phyloP scores from a whole-genome alignment of 2,888 invertebrate species.

The Heteromurus nitidus region DNA sequence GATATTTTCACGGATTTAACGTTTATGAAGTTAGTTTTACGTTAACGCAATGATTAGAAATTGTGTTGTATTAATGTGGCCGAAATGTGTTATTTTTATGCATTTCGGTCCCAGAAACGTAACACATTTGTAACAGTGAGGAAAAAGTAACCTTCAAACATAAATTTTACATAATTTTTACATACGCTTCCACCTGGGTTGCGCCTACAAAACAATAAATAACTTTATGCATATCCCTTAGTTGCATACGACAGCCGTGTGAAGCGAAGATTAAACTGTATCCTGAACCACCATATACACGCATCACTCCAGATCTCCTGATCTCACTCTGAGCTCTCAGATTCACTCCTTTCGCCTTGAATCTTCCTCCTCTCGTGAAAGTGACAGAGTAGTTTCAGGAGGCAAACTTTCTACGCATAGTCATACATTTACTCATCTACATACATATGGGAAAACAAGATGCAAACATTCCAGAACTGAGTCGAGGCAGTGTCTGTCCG shows the following conservation, averaged over 20 bases:
- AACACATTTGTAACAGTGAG: no score
- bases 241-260: background rate
- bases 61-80: no score
- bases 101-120: no score
- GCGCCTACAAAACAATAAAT: no score
- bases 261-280: background rate
- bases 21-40: no score
- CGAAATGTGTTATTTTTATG: no score
- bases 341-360: constrained; percentile 5
- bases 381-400: constrained; percentile 48
- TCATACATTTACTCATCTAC: constrained; percentile 41
- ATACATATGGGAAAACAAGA: background rate
- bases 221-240: background rate
- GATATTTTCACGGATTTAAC: no score
- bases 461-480: background rate
- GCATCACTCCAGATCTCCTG: background rate
- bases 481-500: constrained; percentile 31
- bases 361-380: constrained; percentile 39
- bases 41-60: no score
- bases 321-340: background rate
- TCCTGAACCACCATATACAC: background rate
- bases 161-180: no score
- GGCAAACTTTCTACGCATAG: constrained; percentile 41
- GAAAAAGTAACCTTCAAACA: no score
- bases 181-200: no score